These are phyloP conservation scores for Daphoenositta chrysoptera DNA, from an alignment of 2,113 vertebrate species.

Conservation along the genomic window DNA sequence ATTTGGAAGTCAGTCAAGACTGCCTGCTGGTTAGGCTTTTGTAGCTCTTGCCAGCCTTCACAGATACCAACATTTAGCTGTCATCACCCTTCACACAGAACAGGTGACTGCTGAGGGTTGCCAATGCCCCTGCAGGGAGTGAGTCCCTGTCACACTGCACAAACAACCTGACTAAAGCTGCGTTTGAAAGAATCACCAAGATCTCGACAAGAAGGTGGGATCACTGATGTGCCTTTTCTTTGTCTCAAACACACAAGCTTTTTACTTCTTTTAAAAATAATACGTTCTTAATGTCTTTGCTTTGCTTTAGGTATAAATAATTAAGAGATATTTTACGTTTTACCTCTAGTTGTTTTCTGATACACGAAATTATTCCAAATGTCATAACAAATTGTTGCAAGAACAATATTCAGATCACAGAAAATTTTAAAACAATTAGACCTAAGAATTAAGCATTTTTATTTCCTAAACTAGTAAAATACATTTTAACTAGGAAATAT, in stretches of 20 bases:
- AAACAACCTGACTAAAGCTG: neutral
- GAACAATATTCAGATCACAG: neutral
- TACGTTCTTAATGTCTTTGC: neutral
- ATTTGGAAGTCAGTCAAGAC: neutral
- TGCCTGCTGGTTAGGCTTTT: neutral
- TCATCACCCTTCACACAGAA: neutral
- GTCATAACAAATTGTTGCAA: neutral
- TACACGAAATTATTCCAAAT: neutral
- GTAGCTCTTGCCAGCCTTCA: neutral
- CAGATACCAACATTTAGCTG: neutral
- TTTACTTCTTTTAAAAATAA: neutral
- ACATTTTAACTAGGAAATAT: neutral
- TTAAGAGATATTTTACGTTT: neutral
- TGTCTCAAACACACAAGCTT: neutral
- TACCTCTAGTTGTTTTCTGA: neutral
- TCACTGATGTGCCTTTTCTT: neutral
- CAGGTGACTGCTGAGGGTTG: neutral
- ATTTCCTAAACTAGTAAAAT: neutral
- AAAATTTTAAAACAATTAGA: neutral
- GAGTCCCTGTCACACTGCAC: neutral
- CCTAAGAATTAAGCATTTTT: neutral
- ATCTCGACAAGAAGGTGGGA: neutral
- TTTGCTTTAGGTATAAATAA: neutral
- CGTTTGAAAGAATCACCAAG: neutral
- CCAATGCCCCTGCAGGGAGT: neutral